phyloP scores from a whole-genome alignment of 2,113 vertebrate genomes.

The Lates calcarifer region DNA sequence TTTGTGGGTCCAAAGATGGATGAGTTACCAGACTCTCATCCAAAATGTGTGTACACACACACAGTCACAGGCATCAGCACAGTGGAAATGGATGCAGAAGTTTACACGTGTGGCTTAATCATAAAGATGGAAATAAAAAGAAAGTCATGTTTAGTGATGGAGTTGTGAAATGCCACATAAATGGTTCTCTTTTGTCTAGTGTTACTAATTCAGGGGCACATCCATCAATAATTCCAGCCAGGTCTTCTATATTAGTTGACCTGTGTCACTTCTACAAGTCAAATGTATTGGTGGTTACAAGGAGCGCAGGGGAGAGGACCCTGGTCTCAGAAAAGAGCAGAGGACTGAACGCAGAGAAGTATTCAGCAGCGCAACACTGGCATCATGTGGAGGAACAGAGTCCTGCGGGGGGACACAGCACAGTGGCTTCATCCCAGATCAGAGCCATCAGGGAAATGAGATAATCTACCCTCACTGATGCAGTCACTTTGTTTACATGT shows the following conservation, averaged over 20 bases:
- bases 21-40: not conserved
- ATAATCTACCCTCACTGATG: no score
- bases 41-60: not conserved
- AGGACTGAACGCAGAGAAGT: not conserved
- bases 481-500: no score
- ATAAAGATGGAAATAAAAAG: not conserved
- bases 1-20: constrained; percentile 48
- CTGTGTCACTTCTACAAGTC: not conserved
- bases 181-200: not conserved
- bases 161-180: not conserved
- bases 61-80: not conserved
- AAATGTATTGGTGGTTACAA: not conserved
- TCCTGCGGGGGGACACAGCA: constrained; percentile 14
- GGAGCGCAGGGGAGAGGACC: not conserved
- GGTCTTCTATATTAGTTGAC: not conserved
- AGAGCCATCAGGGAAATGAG: not conserved
- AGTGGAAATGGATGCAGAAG: not conserved
- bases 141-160: not conserved
- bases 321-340: no score
- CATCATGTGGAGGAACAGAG: constrained; percentile 69
- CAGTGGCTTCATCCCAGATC: not conserved
- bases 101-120: not conserved
- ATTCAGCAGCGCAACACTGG: constrained; percentile 69
- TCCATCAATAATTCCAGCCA: not conserved
- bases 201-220: not conserved